Conservation (phyloP, 2,888 invertebrate species). For the Pachydiplax longipennis region DNA sequence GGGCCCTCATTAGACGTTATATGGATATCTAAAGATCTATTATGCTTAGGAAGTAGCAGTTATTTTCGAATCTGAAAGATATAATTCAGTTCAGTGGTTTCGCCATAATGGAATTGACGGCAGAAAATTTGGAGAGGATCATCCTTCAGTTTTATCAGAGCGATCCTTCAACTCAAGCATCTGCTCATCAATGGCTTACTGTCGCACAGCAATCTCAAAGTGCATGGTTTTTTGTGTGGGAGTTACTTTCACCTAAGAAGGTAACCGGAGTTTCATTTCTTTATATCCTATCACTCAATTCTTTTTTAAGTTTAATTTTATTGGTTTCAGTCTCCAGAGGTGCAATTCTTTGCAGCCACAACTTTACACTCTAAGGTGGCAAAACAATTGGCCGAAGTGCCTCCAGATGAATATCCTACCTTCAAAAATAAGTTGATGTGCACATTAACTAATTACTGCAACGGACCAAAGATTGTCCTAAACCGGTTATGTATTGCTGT, state of each 20-base stretch:
- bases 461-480: constrained; percentile 84
- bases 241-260: constrained; percentile 81
- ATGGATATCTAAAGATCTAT: neutral
- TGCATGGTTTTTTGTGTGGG: constrained; percentile 95
- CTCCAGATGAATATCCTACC: constrained; percentile 77
- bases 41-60: neutral
- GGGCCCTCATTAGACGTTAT: neutral
- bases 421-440: constrained; percentile 80
- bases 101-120: constrained; percentile 62
- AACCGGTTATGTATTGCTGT: constrained; percentile 89
- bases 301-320: neutral
- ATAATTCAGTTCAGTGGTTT: neutral
- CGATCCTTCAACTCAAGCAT: constrained; percentile 70
- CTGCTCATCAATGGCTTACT: constrained; percentile 86
- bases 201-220: constrained; percentile 83
- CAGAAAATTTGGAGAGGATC: constrained; percentile 73
- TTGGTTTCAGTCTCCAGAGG: constrained; percentile 76
- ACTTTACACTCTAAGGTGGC: constrained; percentile 88
- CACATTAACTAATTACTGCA: constrained; percentile 76
- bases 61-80: neutral
- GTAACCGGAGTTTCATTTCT: constrained; percentile 61
- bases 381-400: constrained; percentile 87
- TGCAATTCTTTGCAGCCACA: constrained; percentile 93
- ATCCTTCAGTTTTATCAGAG: constrained; percentile 69
- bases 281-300: constrained; percentile 46